phyloP scores from a whole-genome alignment of 92 coral and sea anemone species.

The Epizoanthus rinbou region DNA sequence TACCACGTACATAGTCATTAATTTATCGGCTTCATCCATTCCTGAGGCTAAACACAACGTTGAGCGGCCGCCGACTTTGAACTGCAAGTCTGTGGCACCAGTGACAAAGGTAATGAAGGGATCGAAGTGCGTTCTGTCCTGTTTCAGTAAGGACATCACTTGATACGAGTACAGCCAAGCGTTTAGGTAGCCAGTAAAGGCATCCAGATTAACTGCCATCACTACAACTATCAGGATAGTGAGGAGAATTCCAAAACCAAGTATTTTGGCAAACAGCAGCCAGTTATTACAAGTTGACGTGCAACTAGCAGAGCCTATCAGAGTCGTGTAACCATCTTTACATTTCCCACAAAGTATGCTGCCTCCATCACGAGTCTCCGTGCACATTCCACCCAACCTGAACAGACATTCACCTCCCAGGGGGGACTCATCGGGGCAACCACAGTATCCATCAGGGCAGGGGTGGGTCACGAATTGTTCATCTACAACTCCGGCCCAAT shows the following conservation, averaged over 20 bases:
- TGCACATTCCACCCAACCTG: conserved; percentile 44
- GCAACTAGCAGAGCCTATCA: conserved; percentile 71
- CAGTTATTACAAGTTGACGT: conserved; percentile 51
- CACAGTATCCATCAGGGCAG: conserved; percentile 81
- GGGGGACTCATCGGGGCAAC: conserved; percentile 7
- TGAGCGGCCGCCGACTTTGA: conserved; percentile 48
- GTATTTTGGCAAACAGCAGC: conserved; percentile 58
- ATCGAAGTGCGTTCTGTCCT: conserved; percentile 67
- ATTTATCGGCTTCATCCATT: conserved; percentile 89
- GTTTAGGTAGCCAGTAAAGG: conserved; percentile 88
- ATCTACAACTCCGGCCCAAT: conserved; percentile 92
- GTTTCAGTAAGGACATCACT: conserved; percentile 64
- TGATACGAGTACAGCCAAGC: conserved; percentile 95
- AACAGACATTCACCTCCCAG: conserved; percentile 15
- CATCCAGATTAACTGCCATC: conserved; percentile 74
- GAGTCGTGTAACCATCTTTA: conserved; percentile 51
- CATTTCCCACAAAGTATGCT: conserved; percentile 86
- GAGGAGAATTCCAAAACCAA: conserved; percentile 45
- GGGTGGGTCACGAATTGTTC: conserved; percentile 57
- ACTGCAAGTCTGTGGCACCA: conserved; percentile 64
- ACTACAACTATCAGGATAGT: conserved; percentile 65
- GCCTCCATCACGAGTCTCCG: conserved; percentile 44
- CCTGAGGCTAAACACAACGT: conserved; percentile 63
- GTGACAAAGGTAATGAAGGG: conserved; percentile 71
- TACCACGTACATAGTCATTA: conserved; percentile 78